Conservation (phyloP, 2,888 invertebrate genomes). For the Agrochola lychnidis region DNA sequence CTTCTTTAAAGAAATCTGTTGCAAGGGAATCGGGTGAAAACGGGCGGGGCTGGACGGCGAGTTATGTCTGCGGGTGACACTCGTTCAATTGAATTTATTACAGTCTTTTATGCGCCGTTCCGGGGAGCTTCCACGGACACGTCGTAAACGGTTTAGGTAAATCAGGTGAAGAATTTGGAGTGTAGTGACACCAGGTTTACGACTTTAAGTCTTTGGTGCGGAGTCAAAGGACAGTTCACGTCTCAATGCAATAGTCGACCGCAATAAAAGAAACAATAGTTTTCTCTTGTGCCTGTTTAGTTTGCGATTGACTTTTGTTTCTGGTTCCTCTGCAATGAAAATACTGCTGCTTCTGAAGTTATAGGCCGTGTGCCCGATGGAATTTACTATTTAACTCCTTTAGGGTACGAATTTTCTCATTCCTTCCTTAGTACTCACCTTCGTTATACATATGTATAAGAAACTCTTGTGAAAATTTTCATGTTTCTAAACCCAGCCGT, state of each 20-base stretch:
- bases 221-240: constrained; percentile 25
- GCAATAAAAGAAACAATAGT: constrained; percentile 46
- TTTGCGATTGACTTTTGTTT: constrained; percentile 23
- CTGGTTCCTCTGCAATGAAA: background rate
- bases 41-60: constrained; percentile 73
- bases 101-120: constrained; percentile 75
- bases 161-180: constrained; percentile 60
- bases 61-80: constrained; percentile 82
- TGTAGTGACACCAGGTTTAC: constrained; percentile 44
- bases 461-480: background rate
- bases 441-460: background rate
- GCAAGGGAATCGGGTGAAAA: constrained; percentile 68
- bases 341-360: background rate
- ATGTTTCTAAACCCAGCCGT: background rate
- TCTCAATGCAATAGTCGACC: constrained; percentile 36
- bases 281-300: constrained; percentile 22
- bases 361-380: background rate
- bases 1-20: constrained; percentile 80
- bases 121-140: constrained; percentile 61
- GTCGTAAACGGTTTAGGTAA: constrained; percentile 69
- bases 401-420: background rate
- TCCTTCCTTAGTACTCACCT: background rate
- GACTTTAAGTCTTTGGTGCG: constrained; percentile 42
- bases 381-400: background rate
- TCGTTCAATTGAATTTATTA: constrained; percentile 85